phyloP scores from a whole-genome alignment of 2,888 invertebrate species.

The Pseudeuparius sepicola region DNA sequence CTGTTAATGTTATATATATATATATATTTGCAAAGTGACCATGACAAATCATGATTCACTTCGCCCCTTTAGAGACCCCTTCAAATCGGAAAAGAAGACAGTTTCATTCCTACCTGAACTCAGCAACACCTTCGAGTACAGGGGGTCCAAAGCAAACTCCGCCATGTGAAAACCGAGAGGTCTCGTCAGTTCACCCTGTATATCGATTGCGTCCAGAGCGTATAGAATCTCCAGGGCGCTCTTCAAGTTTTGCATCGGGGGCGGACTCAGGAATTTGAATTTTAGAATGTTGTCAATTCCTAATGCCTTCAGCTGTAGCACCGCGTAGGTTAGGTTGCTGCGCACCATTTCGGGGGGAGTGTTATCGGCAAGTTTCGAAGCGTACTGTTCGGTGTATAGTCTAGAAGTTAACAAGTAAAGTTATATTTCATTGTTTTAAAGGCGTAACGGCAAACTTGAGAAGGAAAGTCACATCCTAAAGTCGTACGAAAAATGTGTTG shows the following conservation, averaged over 20 bases:
- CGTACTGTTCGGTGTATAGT: slow-evolving; percentile 70
- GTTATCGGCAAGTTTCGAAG: slow-evolving; percentile 53
- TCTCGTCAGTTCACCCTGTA: slow-evolving; percentile 63
- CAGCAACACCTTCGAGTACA: slow-evolving; percentile 77
- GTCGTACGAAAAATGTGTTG: no score
- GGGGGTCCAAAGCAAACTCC: slow-evolving; percentile 82
- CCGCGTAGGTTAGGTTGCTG: slow-evolving; percentile 71
- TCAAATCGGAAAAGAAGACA: background rate
- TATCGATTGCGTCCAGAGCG: slow-evolving; percentile 74
- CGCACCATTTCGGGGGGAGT: slow-evolving; percentile 91
- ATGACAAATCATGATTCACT: no score
- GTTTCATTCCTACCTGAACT: slow-evolving; percentile 50
- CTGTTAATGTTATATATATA: no score
- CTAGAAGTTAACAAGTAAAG: no score
- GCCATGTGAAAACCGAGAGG: slow-evolving; percentile 78
- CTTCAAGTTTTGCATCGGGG: slow-evolving; percentile 79
- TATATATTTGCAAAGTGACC: no score
- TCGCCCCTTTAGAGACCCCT: no score
- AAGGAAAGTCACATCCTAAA: no score
- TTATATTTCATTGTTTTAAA: slow-evolving; percentile 6
- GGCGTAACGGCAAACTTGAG: no score
- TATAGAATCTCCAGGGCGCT: slow-evolving; percentile 79
- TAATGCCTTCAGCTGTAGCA: slow-evolving; percentile 86
- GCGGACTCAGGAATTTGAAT: slow-evolving; percentile 88
- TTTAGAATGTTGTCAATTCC: slow-evolving; percentile 86